Base-by-base conservation (phyloP, 2,888 invertebrate genomes). In the Drosophila kokeensis region DNA sequence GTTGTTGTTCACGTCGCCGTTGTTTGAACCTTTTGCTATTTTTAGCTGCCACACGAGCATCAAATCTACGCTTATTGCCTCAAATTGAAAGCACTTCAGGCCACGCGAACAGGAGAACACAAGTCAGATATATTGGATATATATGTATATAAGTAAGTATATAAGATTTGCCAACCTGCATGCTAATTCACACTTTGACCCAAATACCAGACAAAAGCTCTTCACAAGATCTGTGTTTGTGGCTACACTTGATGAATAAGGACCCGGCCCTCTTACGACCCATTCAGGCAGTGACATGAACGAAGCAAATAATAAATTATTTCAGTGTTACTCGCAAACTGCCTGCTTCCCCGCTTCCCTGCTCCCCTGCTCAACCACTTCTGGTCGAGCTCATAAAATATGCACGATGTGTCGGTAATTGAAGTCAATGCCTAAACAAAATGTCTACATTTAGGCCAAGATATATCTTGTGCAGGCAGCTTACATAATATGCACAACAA, bases 131-230 rank as follows among this genome's bases (percentile, higher is more conserved):
- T 38, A 38, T 60, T 29, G 36, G 30, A 21, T 30, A 32, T 30
- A 48, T 21, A 45, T 45, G 32, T 38, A 49, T 21, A 29, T 15
- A 32, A 4, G 55, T 18, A 38, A 2, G 55, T 38, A 38, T 38
- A 38, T 77, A 52, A 54, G 55, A 55, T 38, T 29, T 40, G 30
- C 30, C 70, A 62, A 68, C 59, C 65, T 78, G 79, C 71, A 86
- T 87, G 84, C 87, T 86, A 86, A 86, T 88, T 83, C 69, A 52
- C 69, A 76, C 69, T 87, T 60, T 87, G 84, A 87, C 89, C 89
- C 76, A 87, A 81, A 87, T 89, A 73, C 53, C 58, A 71, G 57
- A 53, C 73, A 72, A 66, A 48, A 40, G 15, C 21, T 55, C 54
- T 30, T 27, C 38, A 54, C 18, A 36, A 49, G 42, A 63, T 48